These are phyloP conservation scores for Pammene fasciana DNA, from an alignment of 2,888 invertebrate genomes.

Conservation along the genomic window DNA sequence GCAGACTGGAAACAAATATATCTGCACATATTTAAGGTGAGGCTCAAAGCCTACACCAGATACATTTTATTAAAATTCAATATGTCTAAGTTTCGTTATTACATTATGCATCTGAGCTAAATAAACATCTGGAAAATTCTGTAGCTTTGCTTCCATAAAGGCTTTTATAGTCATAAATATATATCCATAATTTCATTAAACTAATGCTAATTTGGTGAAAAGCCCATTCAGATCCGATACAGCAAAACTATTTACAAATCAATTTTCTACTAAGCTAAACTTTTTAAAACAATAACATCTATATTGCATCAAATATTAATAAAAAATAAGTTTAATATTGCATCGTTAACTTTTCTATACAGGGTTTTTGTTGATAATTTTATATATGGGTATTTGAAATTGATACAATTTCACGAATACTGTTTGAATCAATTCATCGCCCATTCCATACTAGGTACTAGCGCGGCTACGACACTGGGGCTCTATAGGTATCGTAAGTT, in stretches of 20 bases:
- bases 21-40: slow-evolving; percentile 23
- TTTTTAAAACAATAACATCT: slow-evolving; percentile 34
- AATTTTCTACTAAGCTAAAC: slow-evolving; percentile 30
- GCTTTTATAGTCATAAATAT: slow-evolving; percentile 18
- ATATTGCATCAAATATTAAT: slow-evolving; percentile 8
- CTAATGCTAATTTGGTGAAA: slow-evolving; percentile 31
- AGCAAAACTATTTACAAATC: slow-evolving; percentile 34
- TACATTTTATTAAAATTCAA: slow-evolving; percentile 12
- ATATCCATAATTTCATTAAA: slow-evolving; percentile 22
- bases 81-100: slow-evolving; percentile 19
- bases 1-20: slow-evolving; percentile 37
- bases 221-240: slow-evolving; percentile 23
- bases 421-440: slow-evolving; percentile 15
- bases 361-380: slow-evolving; percentile 10
- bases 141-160: slow-evolving; percentile 25
- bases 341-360: slow-evolving; percentile 14
- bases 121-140: slow-evolving; percentile 19
- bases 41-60: slow-evolving; percentile 24
- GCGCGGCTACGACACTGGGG: neutral
- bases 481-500: neutral
- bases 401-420: slow-evolving; percentile 42
- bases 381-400: slow-evolving; percentile 33
- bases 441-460: neutral
- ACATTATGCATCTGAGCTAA: slow-evolving; percentile 15
- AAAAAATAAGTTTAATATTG: slow-evolving; percentile 3